Base-by-base conservation (phyloP, 2,888 invertebrate genomes). In the Euphydryas editha region DNA sequence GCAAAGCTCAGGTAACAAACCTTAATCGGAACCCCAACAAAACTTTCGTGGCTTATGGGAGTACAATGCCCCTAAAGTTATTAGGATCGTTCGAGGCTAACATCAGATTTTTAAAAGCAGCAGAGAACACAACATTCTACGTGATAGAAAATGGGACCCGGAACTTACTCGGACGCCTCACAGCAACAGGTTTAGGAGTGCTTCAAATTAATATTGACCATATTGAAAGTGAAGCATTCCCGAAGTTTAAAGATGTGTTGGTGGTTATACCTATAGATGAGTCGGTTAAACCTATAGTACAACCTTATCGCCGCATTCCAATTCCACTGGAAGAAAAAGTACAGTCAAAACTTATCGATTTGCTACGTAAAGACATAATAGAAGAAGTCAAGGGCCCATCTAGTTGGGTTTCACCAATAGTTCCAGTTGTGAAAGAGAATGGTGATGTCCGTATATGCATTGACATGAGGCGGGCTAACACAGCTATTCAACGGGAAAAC, bases 361-460 rank as follows among this genome's bases (percentile, higher is more conserved):
- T 44, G 44, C 18, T 62, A 18, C 18, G 30, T 8, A 56, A 21
- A 0, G 75, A 76, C 17, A 75, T 76, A 10, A 76, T 75, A 17
- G 75, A 76, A 64, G 63, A 58, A 20, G 74, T 75, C 0, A 13
- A 62, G 3, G 62, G 20, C 10, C 62, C 75, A 7, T 70, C 72
- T 0, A 17, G 17, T n/a, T 75, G 75, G 74, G 46, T 44, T 44
- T 44, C 44, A 5, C 44, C 44, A 8, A n/a, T 17, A 7, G 44
- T 44, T 8, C 44, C 44, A 74, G 8, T 75, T 7, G 37, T 77
- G 2, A 78, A 78, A 58, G 62, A 61, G 0, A 65, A 72, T 44
- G 75, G 72, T 0, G 76, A 76, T 3, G 4, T 77, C 3, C 67
- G 78, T 0, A 6, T 78, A 0, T 66, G 65, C 24, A 3, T 66